These are phyloP conservation scores for Oegoconia quadripuncta DNA, from an alignment of 2,888 invertebrate species.

Conservation along the genomic window DNA sequence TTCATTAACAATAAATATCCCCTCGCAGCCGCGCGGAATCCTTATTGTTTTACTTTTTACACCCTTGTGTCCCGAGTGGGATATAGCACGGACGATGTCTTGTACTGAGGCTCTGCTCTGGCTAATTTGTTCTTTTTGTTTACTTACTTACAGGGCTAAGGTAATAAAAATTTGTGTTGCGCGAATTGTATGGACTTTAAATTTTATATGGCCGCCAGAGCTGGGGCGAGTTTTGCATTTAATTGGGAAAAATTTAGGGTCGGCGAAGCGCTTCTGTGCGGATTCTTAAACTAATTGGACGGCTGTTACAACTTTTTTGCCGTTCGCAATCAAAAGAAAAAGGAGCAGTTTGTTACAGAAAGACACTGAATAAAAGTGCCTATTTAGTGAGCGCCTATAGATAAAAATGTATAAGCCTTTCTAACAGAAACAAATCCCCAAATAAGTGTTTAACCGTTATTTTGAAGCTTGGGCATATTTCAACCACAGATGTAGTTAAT, in stretches of 20 bases:
- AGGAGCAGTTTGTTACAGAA: constrained; percentile 3
- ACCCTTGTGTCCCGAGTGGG: constrained; percentile 75
- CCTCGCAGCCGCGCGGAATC: constrained; percentile 72
- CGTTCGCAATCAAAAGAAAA: constrained; percentile 47
- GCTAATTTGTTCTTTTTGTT: constrained; percentile 77
- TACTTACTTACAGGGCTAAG: constrained; percentile 68
- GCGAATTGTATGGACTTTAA: constrained; percentile 78
- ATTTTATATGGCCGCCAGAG: constrained; percentile 73
- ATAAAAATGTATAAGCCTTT: constrained; percentile 6
- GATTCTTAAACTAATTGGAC: constrained; percentile 76
- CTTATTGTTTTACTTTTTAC: constrained; percentile 80
- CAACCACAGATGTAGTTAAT: constrained; percentile 56
- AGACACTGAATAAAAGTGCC: not conserved
- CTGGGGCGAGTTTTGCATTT: constrained; percentile 72
- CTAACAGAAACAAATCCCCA: constrained; percentile 24
- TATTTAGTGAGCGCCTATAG: not conserved
- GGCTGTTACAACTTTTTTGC: constrained; percentile 72
- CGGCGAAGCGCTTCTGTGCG: constrained; percentile 72
- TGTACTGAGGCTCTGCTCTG: constrained; percentile 46
- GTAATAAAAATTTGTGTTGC: constrained; percentile 78
- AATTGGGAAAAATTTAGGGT: constrained; percentile 76
- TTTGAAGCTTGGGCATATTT: constrained; percentile 35
- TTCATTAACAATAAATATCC: constrained; percentile 81
- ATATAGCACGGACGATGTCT: constrained; percentile 60
- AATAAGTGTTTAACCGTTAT: constrained; percentile 41